Evolutionary conservation across 1,140 invertebrate species (phyloP).

Genomic region (Cyclina sinensis): DNA sequence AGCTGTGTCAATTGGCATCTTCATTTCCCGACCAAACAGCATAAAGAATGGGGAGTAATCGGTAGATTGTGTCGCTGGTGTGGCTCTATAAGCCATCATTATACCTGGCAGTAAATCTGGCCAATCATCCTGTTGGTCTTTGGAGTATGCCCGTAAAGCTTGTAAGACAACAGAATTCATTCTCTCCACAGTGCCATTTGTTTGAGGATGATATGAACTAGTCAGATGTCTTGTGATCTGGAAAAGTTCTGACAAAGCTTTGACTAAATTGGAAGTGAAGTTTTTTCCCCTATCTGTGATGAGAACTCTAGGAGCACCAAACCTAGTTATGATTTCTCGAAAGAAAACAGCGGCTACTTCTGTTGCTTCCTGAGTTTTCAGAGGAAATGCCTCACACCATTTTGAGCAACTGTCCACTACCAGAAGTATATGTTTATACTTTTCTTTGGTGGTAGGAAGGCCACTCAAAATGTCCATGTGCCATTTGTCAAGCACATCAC

Average conservation of each 20-base stretch:
- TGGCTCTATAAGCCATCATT: too few species aligned
- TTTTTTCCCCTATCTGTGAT: neutral
- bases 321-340: neutral
- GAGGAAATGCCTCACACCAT: too few species aligned
- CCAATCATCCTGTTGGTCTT: conserved; percentile 64
- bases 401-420: too few species aligned
- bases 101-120: too few species aligned
- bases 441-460: conserved; percentile 55
- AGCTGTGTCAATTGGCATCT: conserved; percentile 43
- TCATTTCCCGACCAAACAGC: conserved; percentile 68
- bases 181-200: conserved; percentile 21
- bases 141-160: conserved; percentile 48
- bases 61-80: too few species aligned
- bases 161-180: conserved; percentile 36
- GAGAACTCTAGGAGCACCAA: neutral
- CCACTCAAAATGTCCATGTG: conserved; percentile 70
- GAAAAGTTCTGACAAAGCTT: too few species aligned
- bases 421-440: too few species aligned
- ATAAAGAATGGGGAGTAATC: too few species aligned
- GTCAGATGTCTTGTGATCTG: too few species aligned
- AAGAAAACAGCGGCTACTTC: neutral
- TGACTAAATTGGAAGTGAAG: conserved; percentile 32
- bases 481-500: too few species aligned
- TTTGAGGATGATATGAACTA: too few species aligned
- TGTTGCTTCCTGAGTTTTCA: too few species aligned